Evolutionary conservation across 2,888 invertebrate genomes (phyloP).

Genomic region (Cerceris ruficornis): DNA sequence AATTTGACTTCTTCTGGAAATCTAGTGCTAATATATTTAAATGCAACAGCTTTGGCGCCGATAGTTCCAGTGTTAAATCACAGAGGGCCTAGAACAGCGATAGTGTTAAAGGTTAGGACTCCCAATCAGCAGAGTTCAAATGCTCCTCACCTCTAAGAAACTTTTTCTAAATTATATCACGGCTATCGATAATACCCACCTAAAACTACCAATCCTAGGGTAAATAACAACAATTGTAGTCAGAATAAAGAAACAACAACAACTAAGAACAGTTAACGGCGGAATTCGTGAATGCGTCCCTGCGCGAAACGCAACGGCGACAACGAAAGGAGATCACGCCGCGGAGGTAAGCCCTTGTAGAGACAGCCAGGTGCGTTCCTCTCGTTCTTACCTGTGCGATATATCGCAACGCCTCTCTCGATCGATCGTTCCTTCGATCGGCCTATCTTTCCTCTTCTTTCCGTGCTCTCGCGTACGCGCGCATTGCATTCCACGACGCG

Average conservation of each 20-base stretch:
- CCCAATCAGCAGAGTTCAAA: too few relatives aligned
- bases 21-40: too few relatives aligned
- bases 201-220: too few relatives aligned
- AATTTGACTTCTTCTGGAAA: too few relatives aligned
- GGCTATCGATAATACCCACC: too few relatives aligned
- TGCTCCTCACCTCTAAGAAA: too few relatives aligned
- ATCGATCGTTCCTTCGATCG: constrained; percentile 1
- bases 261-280: constrained; percentile 7
- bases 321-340: constrained; percentile 70
- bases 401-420: constrained; percentile 30
- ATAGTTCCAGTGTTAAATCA: too few relatives aligned
- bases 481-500: constrained; percentile 22
- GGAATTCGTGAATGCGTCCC: constrained; percentile 40
- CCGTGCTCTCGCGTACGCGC: constrained; percentile 9
- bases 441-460: constrained; percentile 18
- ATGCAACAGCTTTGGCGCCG: too few relatives aligned
- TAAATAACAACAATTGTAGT: too few relatives aligned
- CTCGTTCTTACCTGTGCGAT: constrained; percentile 30
- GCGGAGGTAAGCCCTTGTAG: constrained; percentile 68
- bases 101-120: too few relatives aligned
- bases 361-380: constrained; percentile 59
- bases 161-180: too few relatives aligned
- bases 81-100: too few relatives aligned
- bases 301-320: constrained; percentile 35
- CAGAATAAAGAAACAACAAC: background rate